Percentiles rank a stretch among this genome's conserved stretches.
phyloP scores from a whole-genome alignment of 1,140 invertebrate genomes.

The Trichonephila clavipes region DNA sequence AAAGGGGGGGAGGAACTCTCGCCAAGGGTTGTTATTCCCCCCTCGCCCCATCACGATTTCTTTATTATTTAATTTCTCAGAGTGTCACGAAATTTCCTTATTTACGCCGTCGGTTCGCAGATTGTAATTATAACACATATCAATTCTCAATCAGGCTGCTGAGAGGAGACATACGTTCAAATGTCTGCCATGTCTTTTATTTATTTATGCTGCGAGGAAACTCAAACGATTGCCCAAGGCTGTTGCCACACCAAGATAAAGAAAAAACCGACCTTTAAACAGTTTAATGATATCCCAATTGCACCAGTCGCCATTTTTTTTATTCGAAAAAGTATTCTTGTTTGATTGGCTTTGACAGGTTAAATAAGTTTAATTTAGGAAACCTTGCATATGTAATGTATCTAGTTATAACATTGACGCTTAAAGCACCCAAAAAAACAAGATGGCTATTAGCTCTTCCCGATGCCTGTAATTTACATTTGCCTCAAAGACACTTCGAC shows the following conservation, averaged over 20 bases:
- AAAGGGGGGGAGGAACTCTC: neutral
- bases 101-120: neutral
- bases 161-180: neutral
- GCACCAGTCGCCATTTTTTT: neutral
- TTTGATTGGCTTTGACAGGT: neutral
- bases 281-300: slow-evolving; percentile 9
- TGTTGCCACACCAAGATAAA: neutral
- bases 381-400: neutral
- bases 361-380: slow-evolving; percentile 29
- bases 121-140: slow-evolving; percentile 18
- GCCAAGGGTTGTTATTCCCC: neutral
- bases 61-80: neutral
- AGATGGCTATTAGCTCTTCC: neutral
- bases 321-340: neutral
- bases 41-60: neutral
- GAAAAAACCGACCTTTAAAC: neutral
- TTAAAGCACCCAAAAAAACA: neutral
- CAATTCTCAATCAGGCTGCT: neutral
- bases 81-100: slow-evolving; percentile 30
- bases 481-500: neutral
- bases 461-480: neutral
- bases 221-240: neutral
- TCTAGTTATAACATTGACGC: neutral
- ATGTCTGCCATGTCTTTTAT: neutral
- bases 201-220: neutral